Conservation (phyloP, 2,888 invertebrate species). For the Anoncus sp. region DNA sequence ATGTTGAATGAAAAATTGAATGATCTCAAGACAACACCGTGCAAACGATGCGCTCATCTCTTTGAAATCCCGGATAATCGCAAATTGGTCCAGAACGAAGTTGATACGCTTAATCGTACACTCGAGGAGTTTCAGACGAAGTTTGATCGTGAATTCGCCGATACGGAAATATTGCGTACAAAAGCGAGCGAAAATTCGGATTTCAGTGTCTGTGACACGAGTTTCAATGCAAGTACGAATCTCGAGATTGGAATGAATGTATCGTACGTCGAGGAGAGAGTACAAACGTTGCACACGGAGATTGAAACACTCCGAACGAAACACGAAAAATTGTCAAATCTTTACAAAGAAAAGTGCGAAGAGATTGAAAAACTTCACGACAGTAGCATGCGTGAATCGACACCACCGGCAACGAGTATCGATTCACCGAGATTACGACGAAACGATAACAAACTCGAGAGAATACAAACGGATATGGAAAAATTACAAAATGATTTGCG, state of each 20-base stretch:
- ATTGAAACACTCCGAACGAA: conserved; percentile 72
- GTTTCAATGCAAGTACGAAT: conserved; percentile 68
- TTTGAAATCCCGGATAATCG: conserved; percentile 73
- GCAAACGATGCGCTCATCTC: conserved; percentile 73
- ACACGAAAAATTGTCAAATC: conserved; percentile 69
- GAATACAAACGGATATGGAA: conserved; percentile 70
- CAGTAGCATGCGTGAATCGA: conserved; percentile 44
- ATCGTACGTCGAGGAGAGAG: conserved; percentile 74
- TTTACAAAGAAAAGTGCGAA: conserved; percentile 73
- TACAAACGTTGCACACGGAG: conserved; percentile 72
- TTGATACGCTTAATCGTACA: conserved; percentile 70
- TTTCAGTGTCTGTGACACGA: conserved; percentile 65
- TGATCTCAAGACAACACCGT: conserved; percentile 72
- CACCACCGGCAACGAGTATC: conserved; percentile 22
- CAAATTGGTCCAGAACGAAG: conserved; percentile 72
- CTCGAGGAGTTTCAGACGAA: conserved; percentile 72
- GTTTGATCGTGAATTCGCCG: conserved; percentile 73
- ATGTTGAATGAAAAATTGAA: conserved; percentile 73
- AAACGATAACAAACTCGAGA: conserved; percentile 66
- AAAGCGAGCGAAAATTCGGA: conserved; percentile 74
- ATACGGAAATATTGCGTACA: conserved; percentile 70
- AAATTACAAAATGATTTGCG: conserved; percentile 69
- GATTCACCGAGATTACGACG: conserved; percentile 53
- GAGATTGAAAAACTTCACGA: conserved; percentile 74
- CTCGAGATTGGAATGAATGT: conserved; percentile 69